These are phyloP conservation scores for Riptortus pedestris DNA, from an alignment of 1,140 invertebrate genomes.

Conservation along the genomic window DNA sequence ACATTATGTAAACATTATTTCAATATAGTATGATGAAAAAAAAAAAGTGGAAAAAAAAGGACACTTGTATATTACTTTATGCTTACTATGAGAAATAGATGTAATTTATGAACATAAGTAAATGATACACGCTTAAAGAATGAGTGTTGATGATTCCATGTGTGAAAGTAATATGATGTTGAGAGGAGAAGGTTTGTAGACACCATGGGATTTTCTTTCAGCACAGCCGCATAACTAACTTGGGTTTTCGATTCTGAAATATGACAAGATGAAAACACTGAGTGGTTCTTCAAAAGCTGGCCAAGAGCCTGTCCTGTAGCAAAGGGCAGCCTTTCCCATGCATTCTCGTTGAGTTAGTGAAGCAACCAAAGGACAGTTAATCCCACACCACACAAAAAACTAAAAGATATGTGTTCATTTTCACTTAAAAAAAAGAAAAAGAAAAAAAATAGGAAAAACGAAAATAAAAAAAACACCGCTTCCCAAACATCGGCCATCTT, in stretches of 20 bases:
- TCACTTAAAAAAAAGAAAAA: background rate
- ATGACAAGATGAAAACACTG: background rate
- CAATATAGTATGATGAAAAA: no score
- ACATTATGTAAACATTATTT: no score
- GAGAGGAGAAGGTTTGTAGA: background rate
- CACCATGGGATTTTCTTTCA: background rate
- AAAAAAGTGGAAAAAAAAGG: no score
- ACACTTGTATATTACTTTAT: no score
- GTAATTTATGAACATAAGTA: no score
- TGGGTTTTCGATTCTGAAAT: background rate
- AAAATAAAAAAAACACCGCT: constrained; percentile 7
- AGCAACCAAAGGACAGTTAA: background rate
- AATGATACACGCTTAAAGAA: no score
- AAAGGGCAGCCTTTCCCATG: constrained; percentile 36
- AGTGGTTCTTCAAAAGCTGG: constrained; percentile 32
- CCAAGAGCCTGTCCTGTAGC: constrained; percentile 39
- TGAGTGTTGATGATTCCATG: constrained; percentile 3
- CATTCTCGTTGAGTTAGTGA: constrained; percentile 21
- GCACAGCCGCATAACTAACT: background rate
- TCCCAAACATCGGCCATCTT: constrained; percentile 16
- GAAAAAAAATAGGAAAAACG: background rate
- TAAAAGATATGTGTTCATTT: background rate
- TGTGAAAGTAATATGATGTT: background rate
- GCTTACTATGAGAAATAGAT: no score
- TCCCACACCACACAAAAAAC: background rate